Percentiles rank a stretch among this genome's conserved stretches.
Evolutionary conservation across 1,140 invertebrate species (phyloP).

Genomic region (Meloidogyne hapla): DNA sequence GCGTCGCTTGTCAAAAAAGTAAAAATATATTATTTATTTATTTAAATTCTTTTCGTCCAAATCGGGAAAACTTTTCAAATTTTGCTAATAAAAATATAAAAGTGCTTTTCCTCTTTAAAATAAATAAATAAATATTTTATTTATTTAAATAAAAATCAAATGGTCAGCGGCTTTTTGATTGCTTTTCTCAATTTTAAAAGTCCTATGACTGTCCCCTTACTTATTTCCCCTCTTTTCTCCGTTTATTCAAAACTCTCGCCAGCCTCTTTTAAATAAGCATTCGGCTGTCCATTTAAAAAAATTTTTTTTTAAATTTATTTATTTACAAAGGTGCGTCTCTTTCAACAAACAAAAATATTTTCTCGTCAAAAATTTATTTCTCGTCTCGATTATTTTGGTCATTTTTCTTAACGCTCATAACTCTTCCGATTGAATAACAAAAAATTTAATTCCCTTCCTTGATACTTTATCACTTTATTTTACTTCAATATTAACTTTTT

Average conservation of each 20-base stretch:
- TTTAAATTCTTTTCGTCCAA: background rate
- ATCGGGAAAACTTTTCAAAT: background rate
- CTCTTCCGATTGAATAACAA: too few relatives aligned
- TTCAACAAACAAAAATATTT: background rate
- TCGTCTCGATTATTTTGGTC: too few relatives aligned
- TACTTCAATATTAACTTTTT: too few relatives aligned
- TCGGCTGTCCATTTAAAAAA: background rate
- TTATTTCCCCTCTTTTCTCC: background rate
- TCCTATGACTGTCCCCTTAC: too few relatives aligned
- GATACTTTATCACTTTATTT: too few relatives aligned
- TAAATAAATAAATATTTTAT: background rate
- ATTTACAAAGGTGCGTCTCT: slow-evolving; percentile 1
- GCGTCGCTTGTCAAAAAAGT: background rate
- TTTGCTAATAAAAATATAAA: background rate
- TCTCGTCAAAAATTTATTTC: too few relatives aligned
- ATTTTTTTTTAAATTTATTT: background rate
- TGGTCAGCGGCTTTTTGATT: background rate
- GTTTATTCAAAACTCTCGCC: background rate
- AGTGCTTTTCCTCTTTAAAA: background rate
- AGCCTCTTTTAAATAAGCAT: slow-evolving; percentile 5
- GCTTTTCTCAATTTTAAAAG: background rate
- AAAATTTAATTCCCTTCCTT: too few relatives aligned
- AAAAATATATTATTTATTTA: background rate
- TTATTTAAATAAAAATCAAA: background rate
- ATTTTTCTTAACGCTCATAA: too few relatives aligned